Conservation (phyloP, 2,888 invertebrate species). For the Tetragonisca angustula region DNA sequence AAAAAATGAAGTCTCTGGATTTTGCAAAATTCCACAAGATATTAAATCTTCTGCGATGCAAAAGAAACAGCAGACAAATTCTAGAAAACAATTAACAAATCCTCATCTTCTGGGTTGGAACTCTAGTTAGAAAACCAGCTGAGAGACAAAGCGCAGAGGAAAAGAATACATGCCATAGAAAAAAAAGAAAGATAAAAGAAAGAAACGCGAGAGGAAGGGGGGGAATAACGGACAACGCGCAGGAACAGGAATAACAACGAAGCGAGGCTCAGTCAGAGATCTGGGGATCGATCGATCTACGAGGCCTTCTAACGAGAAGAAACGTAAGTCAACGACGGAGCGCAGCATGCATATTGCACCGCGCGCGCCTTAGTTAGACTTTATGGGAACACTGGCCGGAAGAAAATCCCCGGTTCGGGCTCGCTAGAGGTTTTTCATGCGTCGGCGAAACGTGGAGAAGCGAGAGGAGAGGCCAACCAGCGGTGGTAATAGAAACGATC, state of each 20-base stretch:
- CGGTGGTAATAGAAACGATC: constrained; percentile 21
- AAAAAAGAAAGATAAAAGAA: too few species aligned
- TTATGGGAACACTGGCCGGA: constrained; percentile 61
- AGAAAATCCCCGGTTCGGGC: constrained; percentile 36
- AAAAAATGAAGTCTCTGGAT: too few species aligned
- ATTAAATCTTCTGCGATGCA: too few species aligned
- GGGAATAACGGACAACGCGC: background rate
- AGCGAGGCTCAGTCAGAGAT: constrained; percentile 17
- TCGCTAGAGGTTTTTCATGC: constrained; percentile 32
- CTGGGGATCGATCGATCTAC: constrained; percentile 62
- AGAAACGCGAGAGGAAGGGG: constrained; percentile 11
- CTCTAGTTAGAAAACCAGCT: too few species aligned
- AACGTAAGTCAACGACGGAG: constrained; percentile 72
- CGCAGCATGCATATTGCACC: constrained; percentile 58
- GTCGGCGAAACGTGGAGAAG: constrained; percentile 19
- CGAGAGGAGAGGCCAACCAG: background rate
- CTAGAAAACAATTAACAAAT: too few species aligned
- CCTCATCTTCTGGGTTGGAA: too few species aligned
- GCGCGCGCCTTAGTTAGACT: constrained; percentile 59
- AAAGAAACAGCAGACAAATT: too few species aligned
- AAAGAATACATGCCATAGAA: too few species aligned
- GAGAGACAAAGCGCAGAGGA: too few species aligned
- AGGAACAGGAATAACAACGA: constrained; percentile 53
- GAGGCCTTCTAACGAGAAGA: constrained; percentile 76
- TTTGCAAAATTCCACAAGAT: too few species aligned